Evolutionary conservation across 1,140 invertebrate species (phyloP).

Genomic region (Mactra quadrangularis): DNA sequence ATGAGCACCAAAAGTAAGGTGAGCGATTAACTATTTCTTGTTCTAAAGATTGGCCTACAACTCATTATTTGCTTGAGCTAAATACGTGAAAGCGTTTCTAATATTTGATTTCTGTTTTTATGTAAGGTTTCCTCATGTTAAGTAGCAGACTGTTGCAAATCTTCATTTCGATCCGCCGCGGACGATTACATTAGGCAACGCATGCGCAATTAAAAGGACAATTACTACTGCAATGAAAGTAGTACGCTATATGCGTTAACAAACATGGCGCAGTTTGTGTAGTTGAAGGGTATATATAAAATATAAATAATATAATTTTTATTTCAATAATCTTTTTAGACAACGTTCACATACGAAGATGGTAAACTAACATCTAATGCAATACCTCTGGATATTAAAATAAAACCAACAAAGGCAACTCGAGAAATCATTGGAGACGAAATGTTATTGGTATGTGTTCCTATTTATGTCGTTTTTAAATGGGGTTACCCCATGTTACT

Average conservation of each 20-base stretch:
- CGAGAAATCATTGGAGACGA: slow-evolving; percentile 44
- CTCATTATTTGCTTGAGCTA: background rate
- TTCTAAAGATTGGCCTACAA: background rate
- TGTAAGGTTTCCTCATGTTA: too few species aligned
- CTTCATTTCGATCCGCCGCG: too few species aligned
- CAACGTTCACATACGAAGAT: slow-evolving; percentile 47
- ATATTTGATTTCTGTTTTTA: background rate
- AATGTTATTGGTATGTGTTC: slow-evolving; percentile 38
- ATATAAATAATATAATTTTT: too few species aligned
- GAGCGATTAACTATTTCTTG: background rate
- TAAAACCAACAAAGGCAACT: slow-evolving; percentile 38
- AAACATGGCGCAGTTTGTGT: too few species aligned
- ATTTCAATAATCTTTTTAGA: too few species aligned
- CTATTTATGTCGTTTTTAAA: background rate
- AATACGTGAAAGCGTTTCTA: background rate
- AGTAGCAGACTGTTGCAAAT: too few species aligned
- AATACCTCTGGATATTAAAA: slow-evolving; percentile 13
- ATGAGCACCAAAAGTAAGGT: slow-evolving; percentile 59
- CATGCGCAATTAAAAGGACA: too few species aligned
- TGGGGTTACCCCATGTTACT: background rate
- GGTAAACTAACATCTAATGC: slow-evolving; percentile 45
- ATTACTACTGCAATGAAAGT: too few species aligned
- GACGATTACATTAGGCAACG: too few species aligned
- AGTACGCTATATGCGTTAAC: too few species aligned
- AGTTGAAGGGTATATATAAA: too few species aligned